Evolutionary conservation across 2,113 vertebrate genomes (phyloP), one percentile per base, ranked within the genome.

Genomic region (Nerophis ophidion): DNA sequence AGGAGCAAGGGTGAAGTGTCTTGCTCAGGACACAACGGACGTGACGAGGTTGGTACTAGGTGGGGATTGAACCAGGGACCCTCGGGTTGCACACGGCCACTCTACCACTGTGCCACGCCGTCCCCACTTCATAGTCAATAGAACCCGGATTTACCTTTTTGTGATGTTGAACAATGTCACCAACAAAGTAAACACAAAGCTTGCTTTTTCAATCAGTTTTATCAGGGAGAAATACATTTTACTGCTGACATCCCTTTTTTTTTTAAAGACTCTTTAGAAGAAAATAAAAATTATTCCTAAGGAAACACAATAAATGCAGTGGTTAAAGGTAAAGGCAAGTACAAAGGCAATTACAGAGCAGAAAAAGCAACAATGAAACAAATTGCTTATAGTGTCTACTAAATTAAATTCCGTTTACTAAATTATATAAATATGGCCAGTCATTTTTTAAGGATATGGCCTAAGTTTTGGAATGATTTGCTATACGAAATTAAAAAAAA

Each of bases 201-300:
- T 60, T 47, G 48, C 17, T 26, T 48, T 52, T 13, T 60, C 19
- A 47, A 52, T 59, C 58, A 53, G n/a, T 62, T 55, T 26, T 26
- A 26, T 26, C 26, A 26, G 26, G 3, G 26, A 26, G 26, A 26
- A 26, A 26, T 26, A 26, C 26, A 26, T 57, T 66, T 70, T 14
- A 65, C 67, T 48, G 48, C 63, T 70, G 61, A 61, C 63, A 65
- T 34, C 17, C 26, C 34, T 38, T 8, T 38, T 1, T 1, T 68
- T 72, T 70, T 75, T 65, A 60, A 50, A 66, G 47, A 59, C 46
- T 59, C 60, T 65, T 45, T 68, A 51, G 65, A 17, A 45, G 13
- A 45, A 60, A 64, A 53, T 11, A 55, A 64, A 74, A 12, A 49
- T 8, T 8, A 52, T 60, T 63, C 4, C 57, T 14, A 64, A 76